Conservation (phyloP, 1,140 invertebrate species). For the Drosophila lacteicornis region DNA sequence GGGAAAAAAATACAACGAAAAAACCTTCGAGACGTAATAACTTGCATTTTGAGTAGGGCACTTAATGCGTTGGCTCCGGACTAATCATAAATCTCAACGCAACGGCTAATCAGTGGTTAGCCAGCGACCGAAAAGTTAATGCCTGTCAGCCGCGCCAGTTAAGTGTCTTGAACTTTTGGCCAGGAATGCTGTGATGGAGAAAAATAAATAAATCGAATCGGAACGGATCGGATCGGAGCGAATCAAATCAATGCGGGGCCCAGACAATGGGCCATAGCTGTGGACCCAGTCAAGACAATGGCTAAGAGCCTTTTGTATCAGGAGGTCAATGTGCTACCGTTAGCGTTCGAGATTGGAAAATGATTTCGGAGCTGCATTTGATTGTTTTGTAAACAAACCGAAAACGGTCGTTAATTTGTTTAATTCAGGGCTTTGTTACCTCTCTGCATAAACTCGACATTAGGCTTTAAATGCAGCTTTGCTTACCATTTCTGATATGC, state of each 20-base stretch:
- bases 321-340: slow-evolving; percentile 79
- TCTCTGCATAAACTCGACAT: slow-evolving; percentile 67
- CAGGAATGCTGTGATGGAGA: slow-evolving; percentile 66
- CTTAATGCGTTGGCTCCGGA: slow-evolving; percentile 62
- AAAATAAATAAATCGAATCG: slow-evolving; percentile 76
- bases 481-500: slow-evolving; percentile 1
- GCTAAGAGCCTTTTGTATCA: slow-evolving; percentile 28
- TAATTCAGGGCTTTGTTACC: slow-evolving; percentile 49
- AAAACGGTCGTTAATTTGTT: slow-evolving; percentile 65
- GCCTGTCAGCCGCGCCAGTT: slow-evolving; percentile 70
- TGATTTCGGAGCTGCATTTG: slow-evolving; percentile 66
- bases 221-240: slow-evolving; percentile 23
- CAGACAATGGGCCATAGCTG: slow-evolving; percentile 40
- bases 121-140: slow-evolving; percentile 65
- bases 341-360: slow-evolving; percentile 47
- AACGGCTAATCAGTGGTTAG: slow-evolving; percentile 72
- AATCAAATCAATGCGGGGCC: slow-evolving; percentile 31
- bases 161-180: slow-evolving; percentile 79
- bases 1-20: slow-evolving; percentile 3
- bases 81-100: slow-evolving; percentile 82
- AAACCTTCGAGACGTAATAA: slow-evolving; percentile 78
- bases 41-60: slow-evolving; percentile 82
- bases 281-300: slow-evolving; percentile 38
- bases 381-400: slow-evolving; percentile 63
- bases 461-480: slow-evolving; percentile 25